Evolutionary conservation across 2,797 vertebrate genomes (phyloP).

Genomic region (Kryptolebias ocellatus): DNA sequence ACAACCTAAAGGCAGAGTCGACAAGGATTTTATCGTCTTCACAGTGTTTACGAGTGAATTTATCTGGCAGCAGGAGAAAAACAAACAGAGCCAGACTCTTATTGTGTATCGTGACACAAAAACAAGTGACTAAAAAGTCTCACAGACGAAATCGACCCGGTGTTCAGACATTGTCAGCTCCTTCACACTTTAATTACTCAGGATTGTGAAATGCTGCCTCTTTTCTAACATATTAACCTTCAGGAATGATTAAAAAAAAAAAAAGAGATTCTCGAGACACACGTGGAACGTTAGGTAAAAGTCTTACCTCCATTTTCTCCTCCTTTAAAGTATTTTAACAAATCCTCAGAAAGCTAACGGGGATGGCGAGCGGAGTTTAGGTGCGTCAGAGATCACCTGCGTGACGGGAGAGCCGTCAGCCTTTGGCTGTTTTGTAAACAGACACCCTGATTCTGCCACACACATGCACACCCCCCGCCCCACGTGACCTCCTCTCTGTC

Average conservation of each 20-base stretch:
- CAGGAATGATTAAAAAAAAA: too few species aligned
- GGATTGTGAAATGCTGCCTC: not conserved
- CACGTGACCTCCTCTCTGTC: conserved; percentile 27
- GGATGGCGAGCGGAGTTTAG: not conserved
- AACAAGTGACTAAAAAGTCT: conserved; percentile 15
- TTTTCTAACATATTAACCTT: not conserved
- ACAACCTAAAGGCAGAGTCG: too few species aligned
- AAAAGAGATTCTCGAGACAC: too few species aligned
- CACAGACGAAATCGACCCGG: not conserved
- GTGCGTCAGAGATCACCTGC: conserved; percentile 34
- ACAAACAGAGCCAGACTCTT: not conserved
- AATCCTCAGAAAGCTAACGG: conserved; percentile 2
- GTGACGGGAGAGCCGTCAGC: conserved; percentile 46
- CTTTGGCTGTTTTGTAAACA: conserved; percentile 77
- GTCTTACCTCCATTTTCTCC: conserved; percentile 73
- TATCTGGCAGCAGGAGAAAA: not conserved
- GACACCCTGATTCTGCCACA: conserved; percentile 59
- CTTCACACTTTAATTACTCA: not conserved
- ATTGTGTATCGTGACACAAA: conserved; percentile 29
- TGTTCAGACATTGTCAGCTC: not conserved
- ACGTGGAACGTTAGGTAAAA: not conserved
- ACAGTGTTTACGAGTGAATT: not conserved
- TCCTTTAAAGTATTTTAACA: not conserved
- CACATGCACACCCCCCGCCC: conserved; percentile 22
- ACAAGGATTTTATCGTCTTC: not conserved